Evolutionary conservation across 2,113 vertebrate genomes (phyloP).

Genomic region (Plecotus auritus): DNA sequence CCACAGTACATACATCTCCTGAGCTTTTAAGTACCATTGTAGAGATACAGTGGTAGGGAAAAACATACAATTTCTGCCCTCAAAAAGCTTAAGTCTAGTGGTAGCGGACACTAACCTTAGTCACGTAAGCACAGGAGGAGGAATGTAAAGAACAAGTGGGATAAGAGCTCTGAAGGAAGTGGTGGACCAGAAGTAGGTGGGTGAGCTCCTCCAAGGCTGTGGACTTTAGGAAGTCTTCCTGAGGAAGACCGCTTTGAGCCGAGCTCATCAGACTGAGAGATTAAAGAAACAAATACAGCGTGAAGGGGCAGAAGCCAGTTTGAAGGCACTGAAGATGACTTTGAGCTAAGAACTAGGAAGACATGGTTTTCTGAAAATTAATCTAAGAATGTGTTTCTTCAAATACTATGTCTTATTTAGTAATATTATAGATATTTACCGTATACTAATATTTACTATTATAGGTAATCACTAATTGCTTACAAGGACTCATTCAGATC

Average conservation of each 20-base stretch:
- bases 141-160: neutral
- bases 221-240: neutral
- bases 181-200: neutral
- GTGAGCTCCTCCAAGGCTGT: neutral
- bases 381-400: neutral
- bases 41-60: neutral
- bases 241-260: neutral
- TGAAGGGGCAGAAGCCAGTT: neutral
- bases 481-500: neutral
- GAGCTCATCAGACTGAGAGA: neutral
- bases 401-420: neutral
- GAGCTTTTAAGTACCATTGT: neutral
- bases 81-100: neutral
- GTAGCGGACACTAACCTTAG: neutral
- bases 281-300: neutral
- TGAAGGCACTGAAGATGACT: neutral
- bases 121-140: neutral
- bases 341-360: neutral
- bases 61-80: neutral
- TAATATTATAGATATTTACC: neutral
- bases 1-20: neutral
- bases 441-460: neutral
- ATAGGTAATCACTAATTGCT: neutral
- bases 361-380: neutral
- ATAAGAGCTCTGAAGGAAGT: neutral